A percentile compares a stretch with the other conserved stretches of the same genome.
phyloP scores from a whole-genome alignment of 2,888 invertebrate genomes.

The Cosmia pyralina region DNA sequence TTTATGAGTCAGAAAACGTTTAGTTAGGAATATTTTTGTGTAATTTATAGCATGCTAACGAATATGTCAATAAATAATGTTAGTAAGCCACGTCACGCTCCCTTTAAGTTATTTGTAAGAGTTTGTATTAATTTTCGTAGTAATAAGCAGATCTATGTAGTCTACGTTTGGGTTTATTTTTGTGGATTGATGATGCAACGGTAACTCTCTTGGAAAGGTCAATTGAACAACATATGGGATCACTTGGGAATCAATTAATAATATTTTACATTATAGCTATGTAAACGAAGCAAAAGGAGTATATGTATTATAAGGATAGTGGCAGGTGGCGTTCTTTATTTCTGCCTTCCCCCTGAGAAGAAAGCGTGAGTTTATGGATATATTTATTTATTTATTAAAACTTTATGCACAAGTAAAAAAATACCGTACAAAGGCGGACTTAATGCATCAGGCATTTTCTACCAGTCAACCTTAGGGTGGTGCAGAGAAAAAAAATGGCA shows the following conservation, averaged over 20 bases:
- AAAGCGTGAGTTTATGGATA: not conserved
- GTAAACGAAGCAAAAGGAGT: not conserved
- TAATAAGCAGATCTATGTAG: constrained; percentile 12
- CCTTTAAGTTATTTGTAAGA: constrained; percentile 45
- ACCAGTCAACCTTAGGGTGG: too few species aligned
- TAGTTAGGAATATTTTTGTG: constrained; percentile 66
- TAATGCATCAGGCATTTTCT: too few species aligned
- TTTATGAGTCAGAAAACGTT: constrained; percentile 67
- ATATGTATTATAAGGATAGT: not conserved
- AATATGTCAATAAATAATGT: constrained; percentile 80
- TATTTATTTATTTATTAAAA: too few species aligned
- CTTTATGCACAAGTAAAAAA: too few species aligned
- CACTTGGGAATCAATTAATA: constrained; percentile 24
- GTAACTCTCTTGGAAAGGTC: constrained; percentile 23
- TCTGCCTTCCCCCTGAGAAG: not conserved
- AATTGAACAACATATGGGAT: constrained; percentile 33
- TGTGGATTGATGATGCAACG: constrained; percentile 37
- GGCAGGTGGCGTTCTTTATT: not conserved
- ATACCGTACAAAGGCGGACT: too few species aligned
- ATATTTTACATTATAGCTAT: not conserved
- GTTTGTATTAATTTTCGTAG: constrained; percentile 45
- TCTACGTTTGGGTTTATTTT: constrained; percentile 17
- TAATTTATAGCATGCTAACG: constrained; percentile 81
- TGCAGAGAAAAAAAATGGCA: too few species aligned
- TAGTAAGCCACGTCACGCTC: constrained; percentile 68